These are phyloP conservation scores for Pelodytes ibericus DNA, from an alignment of 2,797 vertebrate species.

Conservation along the genomic window DNA sequence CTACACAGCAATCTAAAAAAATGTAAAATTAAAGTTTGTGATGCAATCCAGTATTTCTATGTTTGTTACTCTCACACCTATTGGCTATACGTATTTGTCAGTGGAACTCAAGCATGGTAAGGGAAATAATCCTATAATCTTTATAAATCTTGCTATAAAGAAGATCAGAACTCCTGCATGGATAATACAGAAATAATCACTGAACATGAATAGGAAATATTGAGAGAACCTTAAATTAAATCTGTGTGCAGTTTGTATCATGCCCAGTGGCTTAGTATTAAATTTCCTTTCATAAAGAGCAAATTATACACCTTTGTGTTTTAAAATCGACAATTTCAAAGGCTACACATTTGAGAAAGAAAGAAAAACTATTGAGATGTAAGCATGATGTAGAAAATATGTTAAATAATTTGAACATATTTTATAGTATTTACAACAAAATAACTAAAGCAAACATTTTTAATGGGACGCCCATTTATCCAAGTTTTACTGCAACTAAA, in stretches of 20 bases:
- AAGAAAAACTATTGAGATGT: too few relatives aligned
- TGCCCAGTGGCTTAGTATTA: conserved; percentile 4
- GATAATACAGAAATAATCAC: conserved; percentile 4
- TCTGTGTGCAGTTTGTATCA: background rate
- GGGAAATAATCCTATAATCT: conserved; percentile 19
- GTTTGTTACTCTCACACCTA: background rate
- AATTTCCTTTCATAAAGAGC: background rate
- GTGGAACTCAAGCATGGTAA: background rate
- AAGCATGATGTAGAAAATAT: too few relatives aligned
- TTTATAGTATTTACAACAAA: too few relatives aligned
- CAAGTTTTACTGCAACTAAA: too few relatives aligned
- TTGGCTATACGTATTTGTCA: conserved; percentile 9
- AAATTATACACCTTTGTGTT: background rate
- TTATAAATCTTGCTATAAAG: conserved; percentile 3
- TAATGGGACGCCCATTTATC: too few relatives aligned
- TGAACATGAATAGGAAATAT: conserved; percentile 10
- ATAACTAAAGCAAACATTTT: too few relatives aligned
- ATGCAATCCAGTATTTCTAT: background rate
- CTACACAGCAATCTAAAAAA: too few relatives aligned
- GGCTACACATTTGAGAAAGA: too few relatives aligned
- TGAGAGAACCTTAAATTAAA: conserved; percentile 18
- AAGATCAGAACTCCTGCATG: background rate
- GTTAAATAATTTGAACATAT: too few relatives aligned
- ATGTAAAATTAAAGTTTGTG: too few relatives aligned
- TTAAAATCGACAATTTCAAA: background rate